These are phyloP conservation scores for Distichodus sexfasciatus DNA, from an alignment of 2,797 vertebrate genomes.

Conservation along the genomic window DNA sequence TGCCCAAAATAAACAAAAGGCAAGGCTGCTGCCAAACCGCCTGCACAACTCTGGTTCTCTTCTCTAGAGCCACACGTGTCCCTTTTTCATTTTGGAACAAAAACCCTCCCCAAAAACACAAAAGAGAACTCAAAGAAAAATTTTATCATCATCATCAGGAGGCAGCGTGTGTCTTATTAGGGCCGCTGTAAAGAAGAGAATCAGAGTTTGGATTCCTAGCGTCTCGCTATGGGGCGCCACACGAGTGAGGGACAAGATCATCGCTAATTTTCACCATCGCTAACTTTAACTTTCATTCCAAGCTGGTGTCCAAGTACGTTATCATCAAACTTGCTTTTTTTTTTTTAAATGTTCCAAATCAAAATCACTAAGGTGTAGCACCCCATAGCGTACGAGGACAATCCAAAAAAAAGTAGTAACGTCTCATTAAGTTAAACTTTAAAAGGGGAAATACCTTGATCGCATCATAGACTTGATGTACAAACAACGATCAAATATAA, in stretches of 20 bases:
- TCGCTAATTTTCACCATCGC: too few relatives aligned
- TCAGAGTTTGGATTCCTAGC: slow-evolving; percentile 58
- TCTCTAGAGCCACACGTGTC: slow-evolving; percentile 42
- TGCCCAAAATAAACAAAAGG: slow-evolving; percentile 18
- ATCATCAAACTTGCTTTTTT: not conserved
- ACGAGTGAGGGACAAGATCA: not conserved
- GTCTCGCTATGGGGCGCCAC: slow-evolving; percentile 4
- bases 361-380: not conserved
- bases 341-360: not conserved
- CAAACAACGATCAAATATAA: too few relatives aligned
- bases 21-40: slow-evolving; percentile 72
- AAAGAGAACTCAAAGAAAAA: not conserved
- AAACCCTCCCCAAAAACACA: slow-evolving; percentile 7
- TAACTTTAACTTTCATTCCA: not conserved
- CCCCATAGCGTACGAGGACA: slow-evolving; percentile 4
- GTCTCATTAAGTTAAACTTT: slow-evolving; percentile 11
- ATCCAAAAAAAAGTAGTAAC: slow-evolving; percentile 13
- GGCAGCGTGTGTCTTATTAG: slow-evolving; percentile 18
- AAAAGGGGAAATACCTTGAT: not conserved
- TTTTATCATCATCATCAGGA: slow-evolving; percentile 40
- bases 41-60: slow-evolving; percentile 61
- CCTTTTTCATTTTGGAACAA: not conserved
- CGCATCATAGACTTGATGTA: too few relatives aligned
- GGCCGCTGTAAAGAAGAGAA: slow-evolving; percentile 55
- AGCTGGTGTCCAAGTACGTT: too few relatives aligned